These are phyloP conservation scores for Scyliorhinus canicula DNA, from an alignment of 2,797 vertebrate species.

Conservation along the genomic window DNA sequence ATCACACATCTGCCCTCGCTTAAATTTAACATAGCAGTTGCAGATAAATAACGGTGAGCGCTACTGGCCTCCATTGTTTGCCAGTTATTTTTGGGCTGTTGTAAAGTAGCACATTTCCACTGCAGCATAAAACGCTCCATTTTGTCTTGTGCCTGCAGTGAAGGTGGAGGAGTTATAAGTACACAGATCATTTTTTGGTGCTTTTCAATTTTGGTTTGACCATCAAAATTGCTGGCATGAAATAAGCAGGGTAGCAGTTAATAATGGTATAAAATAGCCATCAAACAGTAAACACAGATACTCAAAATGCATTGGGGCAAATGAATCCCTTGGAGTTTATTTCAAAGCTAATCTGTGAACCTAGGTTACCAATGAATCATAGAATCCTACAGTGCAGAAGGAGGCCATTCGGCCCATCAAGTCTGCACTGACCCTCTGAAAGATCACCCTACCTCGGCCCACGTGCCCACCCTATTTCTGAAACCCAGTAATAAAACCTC, in stretches of 20 bases:
- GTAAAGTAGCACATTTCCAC: not conserved
- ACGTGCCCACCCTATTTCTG: too few species aligned
- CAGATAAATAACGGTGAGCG: not conserved
- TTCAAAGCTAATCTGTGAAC: not conserved
- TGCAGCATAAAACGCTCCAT: not conserved
- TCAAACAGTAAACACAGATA: not conserved
- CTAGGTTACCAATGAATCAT: not conserved
- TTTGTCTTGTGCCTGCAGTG: not conserved
- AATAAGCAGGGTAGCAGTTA: not conserved
- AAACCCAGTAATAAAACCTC: too few species aligned
- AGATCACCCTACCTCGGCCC: too few species aligned
- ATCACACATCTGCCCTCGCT: not conserved
- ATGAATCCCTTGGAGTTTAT: too few species aligned
- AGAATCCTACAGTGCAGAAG: too few species aligned
- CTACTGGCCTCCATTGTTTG: not conserved
- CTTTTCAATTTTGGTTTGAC: not conserved
- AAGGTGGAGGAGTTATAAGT: not conserved
- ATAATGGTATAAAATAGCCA: not conserved
- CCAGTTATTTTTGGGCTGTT: not conserved
- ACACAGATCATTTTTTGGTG: not conserved
- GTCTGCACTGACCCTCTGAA: too few species aligned
- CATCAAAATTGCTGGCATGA: not conserved
- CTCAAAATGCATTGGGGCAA: not conserved
- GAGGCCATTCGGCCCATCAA: too few species aligned
- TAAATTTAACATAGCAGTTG: not conserved